Evolutionary conservation across 2,797 vertebrate genomes (phyloP), one percentile per base, ranked within the genome.

Genomic region (Poeciliopsis infans): DNA sequence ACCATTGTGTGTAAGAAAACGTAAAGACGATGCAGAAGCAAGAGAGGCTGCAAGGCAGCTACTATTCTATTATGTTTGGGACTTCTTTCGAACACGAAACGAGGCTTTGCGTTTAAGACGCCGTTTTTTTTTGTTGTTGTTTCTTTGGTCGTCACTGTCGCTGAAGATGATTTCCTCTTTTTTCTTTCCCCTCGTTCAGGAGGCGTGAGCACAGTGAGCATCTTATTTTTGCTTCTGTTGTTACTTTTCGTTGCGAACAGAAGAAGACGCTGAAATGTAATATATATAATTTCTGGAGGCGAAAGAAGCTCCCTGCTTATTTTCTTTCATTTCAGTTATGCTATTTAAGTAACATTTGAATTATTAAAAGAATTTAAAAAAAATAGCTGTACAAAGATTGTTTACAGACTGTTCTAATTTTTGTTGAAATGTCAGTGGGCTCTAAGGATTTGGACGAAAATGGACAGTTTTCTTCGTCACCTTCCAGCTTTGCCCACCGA

Each of bases 1-100:
- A 96, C 88, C 94, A 96, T 93, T 95, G 92, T 92, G 95, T 97
- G 93, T 96, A 95, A 95, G 95, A 88, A 41, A 61, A 79, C 78
- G 61, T 70, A 82, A 87, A 89, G 41, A 95, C 79, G 23, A 47
- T 53, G 70, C 75, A 90, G 80, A 76, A 84, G 87, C 78, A 83
- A 85, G 85, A 85, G 73, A 81, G 73, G 86, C 84, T 86, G 87
- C 88, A 25, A 90, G 87, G 88, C 87, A 81, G 88, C 79, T 33
- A 83, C 76, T 81, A 77, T 83, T 88, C 83, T 89, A 90, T 82
- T 90, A 90, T 82, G 88, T 88, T 92, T 87, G 74, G 72, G 85
- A 88, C 79, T 85, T 88, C 53, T 83, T 93, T 93, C 85, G 75
- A 81, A 80, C 89, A 79, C 79, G 82, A 86, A 91, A 78, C 84